A percentile compares a stretch with the other conserved stretches of the same genome.
Evolutionary conservation across 2,888 invertebrate species (phyloP).

Genomic region (Choristoneura rosaceana): DNA sequence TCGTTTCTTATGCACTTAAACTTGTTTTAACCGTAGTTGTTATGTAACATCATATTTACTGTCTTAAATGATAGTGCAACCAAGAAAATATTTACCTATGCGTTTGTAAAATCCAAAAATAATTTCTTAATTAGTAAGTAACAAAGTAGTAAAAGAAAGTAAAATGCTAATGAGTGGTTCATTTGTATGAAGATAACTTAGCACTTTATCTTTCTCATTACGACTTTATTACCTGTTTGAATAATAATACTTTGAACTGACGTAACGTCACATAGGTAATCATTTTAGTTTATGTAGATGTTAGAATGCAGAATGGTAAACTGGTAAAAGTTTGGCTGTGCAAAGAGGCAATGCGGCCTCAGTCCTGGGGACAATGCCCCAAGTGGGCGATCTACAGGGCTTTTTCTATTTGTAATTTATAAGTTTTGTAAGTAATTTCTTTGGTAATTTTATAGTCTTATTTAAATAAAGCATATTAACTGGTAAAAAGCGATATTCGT

Average conservation of each 20-base stretch:
- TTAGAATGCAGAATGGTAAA: too few species aligned
- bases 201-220: conserved; percentile 15
- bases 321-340: too few species aligned
- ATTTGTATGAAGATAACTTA: conserved; percentile 12
- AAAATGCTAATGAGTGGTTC: conserved; percentile 7
- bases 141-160: conserved; percentile 33
- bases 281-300: not conserved
- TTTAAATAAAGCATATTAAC: too few species aligned
- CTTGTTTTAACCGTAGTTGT: not conserved
- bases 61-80: not conserved
- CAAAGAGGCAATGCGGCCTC: too few species aligned
- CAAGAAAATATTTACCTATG: not conserved
- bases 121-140: conserved; percentile 25
- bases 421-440: too few species aligned
- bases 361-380: too few species aligned
- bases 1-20: not conserved
- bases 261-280: not conserved
- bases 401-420: too few species aligned
- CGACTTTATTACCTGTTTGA: conserved; percentile 19
- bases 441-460: too few species aligned
- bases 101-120: not conserved
- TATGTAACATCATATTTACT: not conserved
- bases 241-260: conserved; percentile 11
- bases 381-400: too few species aligned
- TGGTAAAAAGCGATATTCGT: not conserved